Evolutionary conservation across 2,113 vertebrate genomes (phyloP).

Genomic region (Myrmecobius fasciatus): DNA sequence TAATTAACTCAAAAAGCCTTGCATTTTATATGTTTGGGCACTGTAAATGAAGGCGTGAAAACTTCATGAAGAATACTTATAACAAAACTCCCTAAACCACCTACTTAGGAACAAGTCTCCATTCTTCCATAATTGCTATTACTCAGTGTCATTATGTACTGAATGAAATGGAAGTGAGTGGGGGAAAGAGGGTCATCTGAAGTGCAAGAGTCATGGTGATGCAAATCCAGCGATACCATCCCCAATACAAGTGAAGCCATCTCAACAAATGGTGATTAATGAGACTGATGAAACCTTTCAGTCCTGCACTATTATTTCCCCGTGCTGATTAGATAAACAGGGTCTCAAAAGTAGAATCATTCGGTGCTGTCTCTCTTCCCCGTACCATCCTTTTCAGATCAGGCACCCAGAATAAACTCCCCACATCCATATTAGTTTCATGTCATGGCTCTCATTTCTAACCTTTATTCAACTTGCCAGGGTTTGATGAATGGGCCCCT

Average conservation of each 20-base stretch:
- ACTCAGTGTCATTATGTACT: constrained; percentile 7
- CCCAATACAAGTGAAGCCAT: background rate
- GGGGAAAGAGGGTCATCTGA: background rate
- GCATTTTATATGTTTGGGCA: constrained; percentile 38
- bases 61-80: constrained; percentile 48
- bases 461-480: constrained; percentile 24
- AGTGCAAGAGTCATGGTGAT: background rate
- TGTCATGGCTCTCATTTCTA: background rate
- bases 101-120: constrained; percentile 15
- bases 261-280: background rate
- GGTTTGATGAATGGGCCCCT: constrained; percentile 3
- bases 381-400: constrained; percentile 4
- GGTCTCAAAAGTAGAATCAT: constrained; percentile 13
- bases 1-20: constrained; percentile 44
- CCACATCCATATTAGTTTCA: background rate
- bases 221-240: background rate
- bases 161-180: constrained; percentile 37
- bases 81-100: constrained; percentile 39
- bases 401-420: background rate
- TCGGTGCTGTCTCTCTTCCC: background rate
- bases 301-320: background rate
- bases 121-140: constrained; percentile 8
- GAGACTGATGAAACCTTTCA: background rate
- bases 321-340: background rate
- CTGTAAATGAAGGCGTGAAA: constrained; percentile 61